Evolutionary conservation across 2,888 invertebrate species (phyloP), one percentile per base, ranked within the genome.

Genomic region (Ormyrus rosae): DNA sequence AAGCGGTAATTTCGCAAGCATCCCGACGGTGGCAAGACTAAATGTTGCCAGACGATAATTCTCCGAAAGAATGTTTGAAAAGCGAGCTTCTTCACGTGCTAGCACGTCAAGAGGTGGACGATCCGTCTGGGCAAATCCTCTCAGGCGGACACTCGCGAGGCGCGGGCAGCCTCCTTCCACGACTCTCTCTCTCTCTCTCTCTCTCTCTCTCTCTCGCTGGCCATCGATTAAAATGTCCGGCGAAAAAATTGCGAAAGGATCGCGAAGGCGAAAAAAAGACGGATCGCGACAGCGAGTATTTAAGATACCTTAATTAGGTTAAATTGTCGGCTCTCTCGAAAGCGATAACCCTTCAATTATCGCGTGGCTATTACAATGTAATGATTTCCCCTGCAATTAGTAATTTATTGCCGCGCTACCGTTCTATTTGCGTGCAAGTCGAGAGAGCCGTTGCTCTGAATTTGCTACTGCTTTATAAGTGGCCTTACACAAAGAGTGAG

Each of bases 381-480:
- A 34, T 72, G 67, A 72, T 72, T 78, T 45, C 34, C 65, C 11
- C n/a, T 34, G 61, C 60, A 78, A 72, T 78, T 72, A 72, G 45
- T 65, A 77, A 77, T 77, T 77, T 71, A 77, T 77, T 69, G 58
- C 51, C 19, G 45, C 77, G 50, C 69, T 61, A 61, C 69, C 61
- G 6, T 19, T 64, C 34, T 34, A 34, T 51, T 34, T 51, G 58
- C 50, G 5, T 34, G 50, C 51, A 50, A 51, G 65, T 34, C 34
- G 34, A 34, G n/a, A 19, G 10, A 67, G 53, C 34, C 11, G 19
- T 53, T 9, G 67, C 6, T 13, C n/a, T 34, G 58, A 64, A 53
- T 13, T n/a, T 51, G 34, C 19, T 51, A 50, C 55, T 67, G 53
- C 60, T 60, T 34, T 34, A 13, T 68, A 34, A 50, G 13, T 19